Evolutionary conservation across 2,797 vertebrate genomes (phyloP).

Genomic region (Eulemur mongoz): DNA sequence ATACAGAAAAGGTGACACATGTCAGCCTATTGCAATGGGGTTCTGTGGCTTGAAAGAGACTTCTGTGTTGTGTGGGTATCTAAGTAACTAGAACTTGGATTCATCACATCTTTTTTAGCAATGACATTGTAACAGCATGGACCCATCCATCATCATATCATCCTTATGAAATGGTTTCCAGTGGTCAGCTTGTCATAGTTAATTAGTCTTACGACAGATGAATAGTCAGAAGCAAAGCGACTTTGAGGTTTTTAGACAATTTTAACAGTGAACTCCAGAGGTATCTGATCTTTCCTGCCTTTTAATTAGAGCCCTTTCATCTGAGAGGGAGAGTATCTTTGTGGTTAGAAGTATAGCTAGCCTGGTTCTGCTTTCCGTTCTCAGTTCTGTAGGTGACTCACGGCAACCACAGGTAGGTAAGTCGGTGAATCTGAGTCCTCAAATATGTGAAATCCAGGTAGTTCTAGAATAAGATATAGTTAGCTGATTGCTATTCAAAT

Average conservation of each 20-base stretch:
- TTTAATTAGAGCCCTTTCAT: constrained; percentile 75
- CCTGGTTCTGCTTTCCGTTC: constrained; percentile 48
- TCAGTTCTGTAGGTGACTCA: constrained; percentile 37
- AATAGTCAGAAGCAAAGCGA: constrained; percentile 80
- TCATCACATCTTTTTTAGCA: constrained; percentile 72
- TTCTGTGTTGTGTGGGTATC: constrained; percentile 68
- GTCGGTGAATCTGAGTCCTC: not conserved
- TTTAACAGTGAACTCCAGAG: constrained; percentile 68
- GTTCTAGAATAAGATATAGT: not conserved
- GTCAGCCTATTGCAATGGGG: constrained; percentile 52
- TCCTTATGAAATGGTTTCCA: constrained; percentile 78
- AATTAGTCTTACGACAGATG: constrained; percentile 83
- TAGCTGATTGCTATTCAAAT: not conserved
- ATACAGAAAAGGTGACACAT: constrained; percentile 40
- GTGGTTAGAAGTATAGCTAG: constrained; percentile 3
- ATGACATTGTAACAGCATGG: constrained; percentile 76
- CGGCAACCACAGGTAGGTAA: not conserved
- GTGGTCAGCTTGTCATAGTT: constrained; percentile 85
- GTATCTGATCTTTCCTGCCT: constrained; percentile 69
- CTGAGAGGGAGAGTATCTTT: not conserved
- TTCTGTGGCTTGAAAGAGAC: constrained; percentile 75
- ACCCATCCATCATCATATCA: constrained; percentile 82
- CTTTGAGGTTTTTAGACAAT: constrained; percentile 81
- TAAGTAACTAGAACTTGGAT: constrained; percentile 80
- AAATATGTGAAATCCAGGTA: not conserved